Percentiles rank a stretch among this genome's conserved stretches.
Conservation (phyloP, 2,888 invertebrate species). For the Brassicogethes aeneus region DNA sequence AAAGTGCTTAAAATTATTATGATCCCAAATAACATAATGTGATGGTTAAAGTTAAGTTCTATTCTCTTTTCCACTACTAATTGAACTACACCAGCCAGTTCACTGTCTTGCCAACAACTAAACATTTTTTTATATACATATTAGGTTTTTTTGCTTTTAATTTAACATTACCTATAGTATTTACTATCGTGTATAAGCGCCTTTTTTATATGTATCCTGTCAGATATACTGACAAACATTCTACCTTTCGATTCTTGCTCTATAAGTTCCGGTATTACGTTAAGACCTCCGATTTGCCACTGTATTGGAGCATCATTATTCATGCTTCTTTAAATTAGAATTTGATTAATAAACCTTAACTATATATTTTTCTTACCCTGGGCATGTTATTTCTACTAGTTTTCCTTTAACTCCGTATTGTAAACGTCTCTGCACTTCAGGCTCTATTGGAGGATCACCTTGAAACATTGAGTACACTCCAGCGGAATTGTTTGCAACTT, state of each 20-base stretch:
- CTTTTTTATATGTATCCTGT: constrained; percentile 48
- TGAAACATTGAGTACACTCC: constrained; percentile 50
- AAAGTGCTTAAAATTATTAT: constrained; percentile 38
- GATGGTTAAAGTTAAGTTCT: constrained; percentile 41
- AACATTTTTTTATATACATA: constrained; percentile 13
- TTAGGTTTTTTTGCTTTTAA: neutral
- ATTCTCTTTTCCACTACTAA: constrained; percentile 46
- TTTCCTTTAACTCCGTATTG: constrained; percentile 38
- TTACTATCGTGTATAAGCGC: constrained; percentile 47
- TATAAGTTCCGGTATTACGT: constrained; percentile 43
- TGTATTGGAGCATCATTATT: constrained; percentile 45
- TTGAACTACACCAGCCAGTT: constrained; percentile 52
- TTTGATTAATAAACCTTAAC: neutral
- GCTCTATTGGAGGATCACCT: constrained; percentile 41
- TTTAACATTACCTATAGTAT: constrained; percentile 46
- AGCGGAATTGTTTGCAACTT: constrained; percentile 51
- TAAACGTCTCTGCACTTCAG: constrained; percentile 37
- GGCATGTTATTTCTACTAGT: constrained; percentile 41
- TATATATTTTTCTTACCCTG: constrained; percentile 36
- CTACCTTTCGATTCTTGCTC: constrained; percentile 45
- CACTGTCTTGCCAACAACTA: constrained; percentile 58
- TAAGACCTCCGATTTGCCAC: constrained; percentile 49
- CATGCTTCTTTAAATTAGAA: constrained; percentile 38
- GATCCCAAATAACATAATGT: constrained; percentile 40
- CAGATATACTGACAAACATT: constrained; percentile 48